Base-by-base conservation (phyloP, 2,113 vertebrate species). In the Antechinus stuartii region DNA sequence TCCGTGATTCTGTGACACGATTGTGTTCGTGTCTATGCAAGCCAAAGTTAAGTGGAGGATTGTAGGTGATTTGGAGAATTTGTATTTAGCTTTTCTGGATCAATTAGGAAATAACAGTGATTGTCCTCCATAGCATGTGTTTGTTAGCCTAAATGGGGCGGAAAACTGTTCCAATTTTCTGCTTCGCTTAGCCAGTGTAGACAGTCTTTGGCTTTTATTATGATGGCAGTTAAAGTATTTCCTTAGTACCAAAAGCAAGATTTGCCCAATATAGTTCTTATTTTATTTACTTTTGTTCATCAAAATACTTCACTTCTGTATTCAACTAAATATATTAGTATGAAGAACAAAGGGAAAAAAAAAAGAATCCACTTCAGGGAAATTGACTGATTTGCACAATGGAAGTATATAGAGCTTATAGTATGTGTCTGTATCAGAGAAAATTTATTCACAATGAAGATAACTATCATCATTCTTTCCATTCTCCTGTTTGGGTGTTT, bases 311-410 rank as follows among this genome's bases (percentile, higher is more conserved):
- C 35, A 50, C 49, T 94, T 92, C 52, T 90, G 52, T 23, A 14
- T 97, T 90, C 14, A 96, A 92, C 92, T 93, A 47, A 96, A 93
- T 97, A 52, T 16, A 92, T 96, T 97, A 97, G 3, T 0, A 95
- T 89, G 24, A 96, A 95, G 54, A 90, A 0, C 0, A 93, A 84
- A 96, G 89, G 61, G 14, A 97, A 52, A 96, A 55, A 96, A 55
- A 91, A 97, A 89, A 47, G 47, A 90, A 92, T 52, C 3, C 76
- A 94, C 96, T 98, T 97, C 91, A 93, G 90, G 47, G 93, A 46
- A 96, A 97, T 23, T 94, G 89, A 47, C 49, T 97, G 94, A 96
- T 97, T 96, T 95, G 27, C 91, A 49, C 8, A 92, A 30, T n/a
- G 92, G 23, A 91, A 94, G 93, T 30, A 76, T 8, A 90, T 91